phyloP scores from a whole-genome alignment of 2,113 vertebrate genomes.

The Peromyscus californicus region DNA sequence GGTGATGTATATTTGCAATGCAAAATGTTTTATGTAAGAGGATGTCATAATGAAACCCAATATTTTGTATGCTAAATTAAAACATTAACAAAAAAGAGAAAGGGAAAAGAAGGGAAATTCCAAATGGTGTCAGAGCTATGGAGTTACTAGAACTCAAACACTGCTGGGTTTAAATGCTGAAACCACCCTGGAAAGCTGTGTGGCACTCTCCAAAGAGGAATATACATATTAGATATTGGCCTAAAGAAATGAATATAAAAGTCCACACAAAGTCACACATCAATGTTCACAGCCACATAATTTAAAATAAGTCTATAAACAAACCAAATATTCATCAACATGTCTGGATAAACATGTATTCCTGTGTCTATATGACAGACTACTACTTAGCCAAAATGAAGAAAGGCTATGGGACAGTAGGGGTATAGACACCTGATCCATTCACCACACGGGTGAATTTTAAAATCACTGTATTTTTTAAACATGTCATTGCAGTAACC shows the following conservation, averaged over 20 bases:
- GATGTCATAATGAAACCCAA: neutral
- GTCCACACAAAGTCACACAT: neutral
- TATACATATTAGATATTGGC: neutral
- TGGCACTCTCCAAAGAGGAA: neutral
- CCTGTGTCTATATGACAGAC: neutral
- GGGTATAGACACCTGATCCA: neutral
- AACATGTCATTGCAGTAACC: neutral
- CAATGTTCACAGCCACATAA: neutral
- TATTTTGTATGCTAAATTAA: neutral
- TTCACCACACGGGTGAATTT: neutral
- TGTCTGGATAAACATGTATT: neutral
- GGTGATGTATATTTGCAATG: neutral
- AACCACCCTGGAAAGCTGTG: neutral
- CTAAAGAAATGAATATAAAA: slow-evolving; percentile 36
- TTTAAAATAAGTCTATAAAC: slow-evolving; percentile 6
- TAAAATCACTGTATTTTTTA: neutral
- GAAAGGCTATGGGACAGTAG: neutral
- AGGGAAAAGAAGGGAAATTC: neutral
- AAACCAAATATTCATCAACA: neutral
- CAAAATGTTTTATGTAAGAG: neutral
- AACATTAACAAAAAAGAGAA: neutral
- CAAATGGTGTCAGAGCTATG: neutral
- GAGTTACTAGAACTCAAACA: neutral
- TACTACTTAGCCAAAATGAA: neutral
- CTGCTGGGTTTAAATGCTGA: neutral